Evolutionary conservation across 2,888 invertebrate species (phyloP), one percentile per base, ranked within the genome.

Genomic region (Charanyca ferruginea): DNA sequence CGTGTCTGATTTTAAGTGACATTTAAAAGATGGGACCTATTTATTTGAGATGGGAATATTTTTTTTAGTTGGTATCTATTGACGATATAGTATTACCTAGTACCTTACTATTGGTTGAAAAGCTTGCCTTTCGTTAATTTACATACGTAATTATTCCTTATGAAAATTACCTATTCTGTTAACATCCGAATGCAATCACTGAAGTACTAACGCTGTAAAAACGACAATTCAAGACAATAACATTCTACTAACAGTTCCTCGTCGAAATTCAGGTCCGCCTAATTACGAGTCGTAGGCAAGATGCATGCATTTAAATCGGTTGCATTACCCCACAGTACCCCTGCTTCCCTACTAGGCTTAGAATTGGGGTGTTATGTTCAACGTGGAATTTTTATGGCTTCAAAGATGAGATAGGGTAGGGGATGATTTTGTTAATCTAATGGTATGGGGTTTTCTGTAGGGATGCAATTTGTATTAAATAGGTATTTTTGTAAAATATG

Each of bases 301-400:
- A 86, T 78, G 86, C 84, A 87, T 90, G 90, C 90, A 90, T 89
- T 89, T 89, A 89, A 90, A 90, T 89, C 80, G 88, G 77, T 68
- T 81, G 88, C 86, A 87, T 88, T 87, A n/a, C n/a, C n/a, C n/a
- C n/a, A n/a, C n/a, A n/a, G n/a, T 87, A 81, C 79, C 77, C 83
- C 83, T 83, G 84, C 83, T 85, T 79, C 41, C 54, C 54, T 35
- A 18, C 45, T 22, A 3, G 11, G 11, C 20, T 55, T 35, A 78
- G 57, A 48, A 66, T 32, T 38, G 16, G 58, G 48, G 22, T 54
- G 67, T 47, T 25, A 41, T 55, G 23, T 42, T 42, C 35, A 28
- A 13, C 22, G 18, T 73, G 38, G 7, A 53, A 48, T 28, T 74
- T 72, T 70, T 74, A 74, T 57, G 67, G 45, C n/a, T 57, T 20